phyloP scores from a whole-genome alignment of 2,113 vertebrate genomes.

The Damaliscus lunatus region DNA sequence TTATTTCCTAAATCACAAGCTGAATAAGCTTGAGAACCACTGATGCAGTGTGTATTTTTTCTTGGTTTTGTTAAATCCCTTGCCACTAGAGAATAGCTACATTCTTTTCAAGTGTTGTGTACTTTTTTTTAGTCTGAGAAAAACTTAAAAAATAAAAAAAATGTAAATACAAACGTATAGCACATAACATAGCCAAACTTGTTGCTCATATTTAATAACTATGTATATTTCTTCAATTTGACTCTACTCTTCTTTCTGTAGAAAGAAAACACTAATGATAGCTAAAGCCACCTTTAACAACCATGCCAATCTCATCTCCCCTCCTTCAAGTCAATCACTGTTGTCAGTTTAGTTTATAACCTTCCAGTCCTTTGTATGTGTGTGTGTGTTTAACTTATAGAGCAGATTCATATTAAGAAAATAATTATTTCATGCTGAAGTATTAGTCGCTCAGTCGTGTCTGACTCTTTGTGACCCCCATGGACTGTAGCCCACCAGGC shows the following conservation, averaged over 20 bases:
- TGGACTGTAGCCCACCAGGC: not conserved
- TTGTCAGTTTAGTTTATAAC: not conserved
- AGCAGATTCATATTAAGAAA: not conserved
- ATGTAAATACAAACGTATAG: not conserved
- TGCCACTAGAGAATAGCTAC: not conserved
- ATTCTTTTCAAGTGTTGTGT: not conserved
- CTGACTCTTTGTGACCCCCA: not conserved
- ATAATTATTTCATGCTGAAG: not conserved
- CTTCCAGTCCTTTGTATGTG: not conserved
- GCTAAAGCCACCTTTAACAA: not conserved
- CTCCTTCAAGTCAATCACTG: not conserved
- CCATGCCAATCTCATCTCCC: not conserved
- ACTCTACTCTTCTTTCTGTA: not conserved
- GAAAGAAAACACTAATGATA: not conserved
- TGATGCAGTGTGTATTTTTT: not conserved
- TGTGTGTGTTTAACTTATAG: not conserved
- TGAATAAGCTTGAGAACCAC: not conserved
- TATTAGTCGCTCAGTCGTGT: not conserved
- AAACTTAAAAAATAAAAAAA: constrained; percentile 24
- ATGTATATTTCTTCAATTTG: not conserved
- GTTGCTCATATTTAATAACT: not conserved
- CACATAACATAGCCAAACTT: not conserved
- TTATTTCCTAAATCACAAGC: not conserved
- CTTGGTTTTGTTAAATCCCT: not conserved
- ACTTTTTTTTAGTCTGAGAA: constrained; percentile 27